Percentiles rank a stretch among this genome's conserved stretches.
Evolutionary conservation across 2,797 vertebrate species (phyloP).

Genomic region (Alcedo atthis): DNA sequence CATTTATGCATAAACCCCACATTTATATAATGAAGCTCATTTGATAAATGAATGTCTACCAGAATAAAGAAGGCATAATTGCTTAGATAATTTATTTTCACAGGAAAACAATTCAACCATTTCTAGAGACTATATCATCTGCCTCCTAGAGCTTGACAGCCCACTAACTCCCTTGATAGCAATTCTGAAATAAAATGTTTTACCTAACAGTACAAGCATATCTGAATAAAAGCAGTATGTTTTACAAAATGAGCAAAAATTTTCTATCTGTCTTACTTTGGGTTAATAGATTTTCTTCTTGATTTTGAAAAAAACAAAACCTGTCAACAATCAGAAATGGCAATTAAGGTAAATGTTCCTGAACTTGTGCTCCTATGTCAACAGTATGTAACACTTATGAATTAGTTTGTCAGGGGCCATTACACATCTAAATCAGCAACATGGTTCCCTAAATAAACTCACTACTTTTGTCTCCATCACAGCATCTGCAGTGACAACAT

Average conservation of each 20-base stretch:
- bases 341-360: slow-evolving; percentile 25
- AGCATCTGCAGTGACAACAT: slow-evolving; percentile 25
- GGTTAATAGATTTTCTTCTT: background rate
- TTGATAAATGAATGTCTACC: slow-evolving; percentile 41
- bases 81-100: slow-evolving; percentile 60
- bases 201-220: background rate
- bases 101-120: slow-evolving; percentile 23
- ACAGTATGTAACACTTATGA: background rate
- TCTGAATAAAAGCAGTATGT: background rate
- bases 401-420: slow-evolving; percentile 16
- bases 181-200: slow-evolving; percentile 23
- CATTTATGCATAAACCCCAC: slow-evolving; percentile 20
- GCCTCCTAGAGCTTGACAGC: slow-evolving; percentile 29
- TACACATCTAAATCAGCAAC: slow-evolving; percentile 25
- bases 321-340: slow-evolving; percentile 12
- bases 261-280: background rate
- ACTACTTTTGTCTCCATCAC: background rate
- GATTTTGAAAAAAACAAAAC: slow-evolving; percentile 16
- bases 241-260: background rate
- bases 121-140: slow-evolving; percentile 53
- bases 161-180: background rate
- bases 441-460: slow-evolving; percentile 24
- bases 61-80: slow-evolving; percentile 52
- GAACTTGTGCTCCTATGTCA: slow-evolving; percentile 19
- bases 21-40: slow-evolving; percentile 17